Evolutionary conservation across 2,888 invertebrate genomes (phyloP).

Genomic region (Dynastes tityus): DNA sequence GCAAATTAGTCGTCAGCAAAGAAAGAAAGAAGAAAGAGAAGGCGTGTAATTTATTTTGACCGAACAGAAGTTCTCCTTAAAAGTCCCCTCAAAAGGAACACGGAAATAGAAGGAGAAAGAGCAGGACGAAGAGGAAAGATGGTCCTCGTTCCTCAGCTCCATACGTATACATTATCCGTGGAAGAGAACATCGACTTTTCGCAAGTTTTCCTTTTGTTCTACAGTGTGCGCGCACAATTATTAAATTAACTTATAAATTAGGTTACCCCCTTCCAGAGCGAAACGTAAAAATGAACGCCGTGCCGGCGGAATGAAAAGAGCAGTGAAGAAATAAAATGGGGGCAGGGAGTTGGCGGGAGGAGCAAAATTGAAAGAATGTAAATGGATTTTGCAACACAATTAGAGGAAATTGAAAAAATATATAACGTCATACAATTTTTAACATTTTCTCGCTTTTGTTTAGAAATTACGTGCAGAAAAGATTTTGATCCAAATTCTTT

Average conservation of each 20-base stretch:
- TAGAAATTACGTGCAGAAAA: neutral
- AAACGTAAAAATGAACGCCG: conserved; percentile 34
- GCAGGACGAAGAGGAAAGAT: neutral
- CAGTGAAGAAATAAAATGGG: neutral
- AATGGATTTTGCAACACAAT: conserved; percentile 36
- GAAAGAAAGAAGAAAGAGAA: neutral
- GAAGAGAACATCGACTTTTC: conserved; percentile 7
- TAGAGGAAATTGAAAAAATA: conserved; percentile 40
- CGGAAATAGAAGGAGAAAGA: neutral
- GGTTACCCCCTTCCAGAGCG: conserved; percentile 37
- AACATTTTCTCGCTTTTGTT: neutral
- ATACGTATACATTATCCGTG: conserved; percentile 4
- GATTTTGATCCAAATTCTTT: too few species aligned
- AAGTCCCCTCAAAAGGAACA: too few species aligned
- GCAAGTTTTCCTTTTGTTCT: conserved; percentile 31
- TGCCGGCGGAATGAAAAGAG: conserved; percentile 20
- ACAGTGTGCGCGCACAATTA: conserved; percentile 41
- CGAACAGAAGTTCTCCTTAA: conserved; percentile 14
- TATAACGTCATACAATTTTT: neutral
- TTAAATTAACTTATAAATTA: conserved; percentile 49
- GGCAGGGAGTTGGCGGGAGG: too few species aligned
- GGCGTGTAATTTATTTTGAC: conserved; percentile 28
- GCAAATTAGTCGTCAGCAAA: conserved; percentile 23
- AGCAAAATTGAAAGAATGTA: conserved; percentile 33
- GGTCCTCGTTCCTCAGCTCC: too few species aligned